Percentiles rank a stretch among this genome's conserved stretches.
Conservation (phyloP, 2,797 vertebrate species). For the Intellagama lesueurii region DNA sequence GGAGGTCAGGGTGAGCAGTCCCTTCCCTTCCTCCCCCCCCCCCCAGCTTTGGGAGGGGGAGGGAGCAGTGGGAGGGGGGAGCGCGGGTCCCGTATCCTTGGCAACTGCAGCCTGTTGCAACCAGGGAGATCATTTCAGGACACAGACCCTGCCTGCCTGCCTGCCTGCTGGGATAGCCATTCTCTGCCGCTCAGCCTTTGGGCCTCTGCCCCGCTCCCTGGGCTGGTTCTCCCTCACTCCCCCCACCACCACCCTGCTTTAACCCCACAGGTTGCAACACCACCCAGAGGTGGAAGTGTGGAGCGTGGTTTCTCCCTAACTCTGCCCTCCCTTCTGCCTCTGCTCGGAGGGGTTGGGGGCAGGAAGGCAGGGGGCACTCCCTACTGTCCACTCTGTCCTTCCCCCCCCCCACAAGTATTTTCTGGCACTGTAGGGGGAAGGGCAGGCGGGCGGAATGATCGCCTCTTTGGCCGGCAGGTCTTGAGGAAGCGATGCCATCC, state of each 20-base stretch:
- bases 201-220: too few relatives aligned
- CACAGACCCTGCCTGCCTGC: not conserved
- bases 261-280: too few relatives aligned
- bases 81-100: constrained; percentile 10
- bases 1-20: not conserved
- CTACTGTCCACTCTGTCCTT: not conserved
- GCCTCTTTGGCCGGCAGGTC: not conserved
- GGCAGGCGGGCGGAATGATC: not conserved
- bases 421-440: not conserved
- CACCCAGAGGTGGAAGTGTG: too few relatives aligned
- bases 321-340: too few relatives aligned
- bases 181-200: not conserved
- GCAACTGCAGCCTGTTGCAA: constrained; percentile 9
- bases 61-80: not conserved
- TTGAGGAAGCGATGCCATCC: too few relatives aligned
- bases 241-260: not conserved
- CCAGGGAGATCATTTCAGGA: constrained; percentile 2
- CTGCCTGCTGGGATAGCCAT: too few relatives aligned
- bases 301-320: too few relatives aligned
- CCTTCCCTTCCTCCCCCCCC: not conserved
- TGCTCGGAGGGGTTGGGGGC: too few relatives aligned
- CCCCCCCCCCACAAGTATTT: not conserved
- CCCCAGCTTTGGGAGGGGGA: not conserved
- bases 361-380: too few relatives aligned
- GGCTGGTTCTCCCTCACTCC: not conserved